Conservation (phyloP, 2,888 invertebrate genomes). For the Theodoxus fluviatilis region DNA sequence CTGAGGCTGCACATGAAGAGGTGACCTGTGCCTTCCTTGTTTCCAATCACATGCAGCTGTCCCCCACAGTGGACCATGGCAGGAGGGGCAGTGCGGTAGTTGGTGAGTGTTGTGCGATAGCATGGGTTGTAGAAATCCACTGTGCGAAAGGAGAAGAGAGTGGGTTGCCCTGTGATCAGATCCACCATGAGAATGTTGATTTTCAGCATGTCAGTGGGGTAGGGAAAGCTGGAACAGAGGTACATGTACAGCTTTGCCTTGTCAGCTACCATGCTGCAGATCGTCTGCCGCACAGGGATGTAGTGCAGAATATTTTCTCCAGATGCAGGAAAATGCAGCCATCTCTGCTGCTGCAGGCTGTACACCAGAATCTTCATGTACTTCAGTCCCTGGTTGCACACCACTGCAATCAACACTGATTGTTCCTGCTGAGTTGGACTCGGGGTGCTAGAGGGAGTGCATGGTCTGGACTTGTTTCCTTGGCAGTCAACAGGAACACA, state of each 20-base stretch:
- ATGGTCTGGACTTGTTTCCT: no score
- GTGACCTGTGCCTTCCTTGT: slow-evolving; percentile 60
- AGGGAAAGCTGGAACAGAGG: slow-evolving; percentile 59
- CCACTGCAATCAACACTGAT: slow-evolving; percentile 52
- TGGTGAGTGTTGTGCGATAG: slow-evolving; percentile 61
- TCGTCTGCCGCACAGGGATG: slow-evolving; percentile 57
- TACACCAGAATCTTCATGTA: slow-evolving; percentile 58
- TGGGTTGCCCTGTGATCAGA: slow-evolving; percentile 51
- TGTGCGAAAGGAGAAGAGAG: slow-evolving; percentile 56
- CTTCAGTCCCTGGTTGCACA: slow-evolving; percentile 57
- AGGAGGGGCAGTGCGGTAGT: slow-evolving; percentile 57
- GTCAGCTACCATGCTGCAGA: slow-evolving; percentile 53
- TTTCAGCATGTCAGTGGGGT: slow-evolving; percentile 61
- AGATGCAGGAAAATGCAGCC: slow-evolving; percentile 55
- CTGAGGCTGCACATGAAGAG: slow-evolving; percentile 57
- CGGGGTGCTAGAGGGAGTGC: slow-evolving; percentile 13
- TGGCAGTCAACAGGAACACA: no score
- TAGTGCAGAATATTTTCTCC: slow-evolving; percentile 52
- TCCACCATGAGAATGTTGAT: slow-evolving; percentile 58
- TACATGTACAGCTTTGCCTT: slow-evolving; percentile 59
- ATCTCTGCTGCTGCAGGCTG: slow-evolving; percentile 50
- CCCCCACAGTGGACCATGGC: slow-evolving; percentile 57
- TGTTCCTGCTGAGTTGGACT: slow-evolving; percentile 28
- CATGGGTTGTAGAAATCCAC: slow-evolving; percentile 56
- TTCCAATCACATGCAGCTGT: slow-evolving; percentile 57